Conservation (phyloP, 53 echinoderm and acorn worm genomes). For the Actinopyga echinites region DNA sequence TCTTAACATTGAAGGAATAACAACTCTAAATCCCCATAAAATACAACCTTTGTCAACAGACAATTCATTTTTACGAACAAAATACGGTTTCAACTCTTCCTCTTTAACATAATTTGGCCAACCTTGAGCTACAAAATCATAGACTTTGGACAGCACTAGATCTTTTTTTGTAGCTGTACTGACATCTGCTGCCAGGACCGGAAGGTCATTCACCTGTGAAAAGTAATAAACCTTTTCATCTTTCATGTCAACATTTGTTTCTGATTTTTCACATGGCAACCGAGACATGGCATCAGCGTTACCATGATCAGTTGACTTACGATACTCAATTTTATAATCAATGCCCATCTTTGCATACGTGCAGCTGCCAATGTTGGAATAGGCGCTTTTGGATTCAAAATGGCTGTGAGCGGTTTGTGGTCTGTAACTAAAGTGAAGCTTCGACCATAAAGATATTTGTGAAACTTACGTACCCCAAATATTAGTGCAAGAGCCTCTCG, state of each 20-base stretch:
- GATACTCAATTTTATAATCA: conserved; percentile 60
- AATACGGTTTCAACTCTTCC: conserved; percentile 19
- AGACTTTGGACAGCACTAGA: conserved; percentile 34
- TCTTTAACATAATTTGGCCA: conserved; percentile 10
- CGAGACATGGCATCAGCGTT: conserved; percentile 49
- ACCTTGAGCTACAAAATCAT: conserved; percentile 18
- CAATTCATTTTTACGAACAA: conserved; percentile 23
- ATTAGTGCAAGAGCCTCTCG: conserved; percentile 40
- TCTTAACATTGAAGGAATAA: conserved; percentile 30
- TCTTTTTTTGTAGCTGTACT: conserved; percentile 26
- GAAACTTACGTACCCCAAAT: conserved; percentile 49
- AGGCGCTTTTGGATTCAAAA: conserved; percentile 50
- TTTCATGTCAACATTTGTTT: background rate
- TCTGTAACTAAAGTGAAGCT: conserved; percentile 57
- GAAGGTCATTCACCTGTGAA: conserved; percentile 33
- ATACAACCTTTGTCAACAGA: conserved; percentile 43
- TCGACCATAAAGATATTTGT: conserved; percentile 56
- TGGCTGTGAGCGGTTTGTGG: conserved; percentile 54
- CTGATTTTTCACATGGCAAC: background rate
- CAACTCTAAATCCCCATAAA: conserved; percentile 30
- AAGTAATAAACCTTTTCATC: background rate
- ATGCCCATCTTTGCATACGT: conserved; percentile 16
- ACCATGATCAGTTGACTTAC: conserved; percentile 45
- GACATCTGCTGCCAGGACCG: conserved; percentile 2
- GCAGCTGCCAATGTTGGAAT: conserved; percentile 49